Evolutionary conservation across 1,140 invertebrate genomes (phyloP), one percentile per base, ranked within the genome.

Genomic region (Chionoecetes opilio): DNA sequence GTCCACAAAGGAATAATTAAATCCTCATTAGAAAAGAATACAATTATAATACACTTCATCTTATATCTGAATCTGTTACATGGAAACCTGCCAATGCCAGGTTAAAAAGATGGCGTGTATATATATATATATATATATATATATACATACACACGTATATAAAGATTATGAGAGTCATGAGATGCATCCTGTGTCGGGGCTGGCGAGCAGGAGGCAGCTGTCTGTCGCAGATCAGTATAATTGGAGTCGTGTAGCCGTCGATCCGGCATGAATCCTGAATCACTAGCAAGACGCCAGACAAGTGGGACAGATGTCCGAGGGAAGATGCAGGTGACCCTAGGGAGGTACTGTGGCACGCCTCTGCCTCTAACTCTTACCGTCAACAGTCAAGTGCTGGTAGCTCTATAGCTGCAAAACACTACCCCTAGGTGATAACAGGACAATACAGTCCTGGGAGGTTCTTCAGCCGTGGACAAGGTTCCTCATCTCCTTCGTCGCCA

Each of bases 111-210:
- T n/a, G n/a, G n/a, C 34, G 21, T 75, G 17, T 91, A 91, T 91
- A 91, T 63, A 91, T 91, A 91, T 91, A 91, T 63, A 91, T 91
- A 91, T 91, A 91, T 75, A 91, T 82, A 91, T 91, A 82, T 91
- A 91, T 91, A 82, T 91, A 91, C 82, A 75, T 91, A 91, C 35
- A 75, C 46, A 53, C 75, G 32, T 75, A 75, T 63, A 75, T 91
- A 32, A 21, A 75, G 32, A 53, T 91, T 91, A 91, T 91, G 38
- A 41, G 46, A 41, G 34, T 63, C 46, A 63, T 31, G 8, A 35
- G 31, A 17, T 75, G 9, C 32, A 46, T 63, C 9, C 5, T 26
- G 5, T 21, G 21, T 34, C 32, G 41, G 32, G 35, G 29, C 17
- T 29, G 26, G 38, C 21, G n/a, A 53, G 29, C n/a, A 38, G 88